Evolutionary conservation across 2,113 vertebrate species (phyloP), one percentile per base, ranked within the genome.

Genomic region (Tetraodon nigroviridis): DNA sequence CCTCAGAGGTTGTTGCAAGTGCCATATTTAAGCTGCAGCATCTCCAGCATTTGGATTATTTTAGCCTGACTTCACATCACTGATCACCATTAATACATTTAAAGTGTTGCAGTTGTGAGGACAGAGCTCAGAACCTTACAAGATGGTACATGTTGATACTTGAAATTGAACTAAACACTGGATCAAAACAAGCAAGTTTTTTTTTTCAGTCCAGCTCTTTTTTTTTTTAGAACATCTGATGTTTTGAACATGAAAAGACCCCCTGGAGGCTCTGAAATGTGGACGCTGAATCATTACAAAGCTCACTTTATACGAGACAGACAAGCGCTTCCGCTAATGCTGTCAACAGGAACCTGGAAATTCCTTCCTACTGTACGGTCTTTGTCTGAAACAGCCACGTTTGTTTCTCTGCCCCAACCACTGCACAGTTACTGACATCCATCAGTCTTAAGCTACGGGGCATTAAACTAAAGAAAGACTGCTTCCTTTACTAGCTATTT

Each of bases 231-330:
- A 13, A 53, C 65, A 53, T 76, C 51, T 75, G 49, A 75, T 67
- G 73, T 75, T 61, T 63, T 27, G n/a, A 41, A 11, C 27, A 51
- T 61, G 54, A 56, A 64, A 71, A 67, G 47, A 56, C 20, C 66
- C 71, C 78, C 71, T 6, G 0, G 37, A 71, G 63, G 76, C 68
- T 27, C 27, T 78, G 74, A 86, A 76, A 85, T 75, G 22, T 24
- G 65, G 81, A 58, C 66, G 18, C 16, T 8, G 45, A 57, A 47
- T 68, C 46, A 58, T 47, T 50, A 59, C 58, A 71, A 64, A 61
- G 32, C 22, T 55, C 27, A 10, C 6, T n/a, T 46, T 8, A 73
- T 61, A 20, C 53, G 19, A 67, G 22, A 5, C 0, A 54, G 55
- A 64, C 37, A 22, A n/a, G 41, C 19, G 49, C 18, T 53, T 47